phyloP scores from a whole-genome alignment of 2,888 invertebrate species.

The Cerceris rybyensis region DNA sequence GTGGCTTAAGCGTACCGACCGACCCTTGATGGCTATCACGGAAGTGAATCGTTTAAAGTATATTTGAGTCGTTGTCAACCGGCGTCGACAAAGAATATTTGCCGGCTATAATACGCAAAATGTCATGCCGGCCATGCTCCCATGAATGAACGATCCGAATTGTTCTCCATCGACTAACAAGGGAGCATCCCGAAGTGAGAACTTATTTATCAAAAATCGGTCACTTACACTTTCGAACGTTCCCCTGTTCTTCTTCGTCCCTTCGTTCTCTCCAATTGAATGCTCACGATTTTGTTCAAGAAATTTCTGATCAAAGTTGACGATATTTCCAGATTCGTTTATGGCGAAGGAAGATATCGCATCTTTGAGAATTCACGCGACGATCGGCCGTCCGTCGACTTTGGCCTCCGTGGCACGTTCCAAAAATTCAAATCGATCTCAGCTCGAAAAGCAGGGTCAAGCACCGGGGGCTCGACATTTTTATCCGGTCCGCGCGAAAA shows the following conservation, averaged over 20 bases:
- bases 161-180: no score
- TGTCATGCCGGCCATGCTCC: neutral
- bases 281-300: neutral
- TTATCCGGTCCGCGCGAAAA: neutral
- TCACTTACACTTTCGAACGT: no score
- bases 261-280: neutral
- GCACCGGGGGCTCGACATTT: neutral
- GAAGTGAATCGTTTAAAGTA: slow-evolving; percentile 70
- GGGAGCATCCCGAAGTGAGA: no score
- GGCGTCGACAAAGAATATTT: slow-evolving; percentile 41
- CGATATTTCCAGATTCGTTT: neutral
- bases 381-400: no score
- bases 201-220: no score
- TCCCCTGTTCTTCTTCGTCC: no score
- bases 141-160: neutral
- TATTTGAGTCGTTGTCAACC: slow-evolving; percentile 45
- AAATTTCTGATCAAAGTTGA: no score
- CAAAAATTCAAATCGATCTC: neutral
- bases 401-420: neutral
- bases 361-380: no score
- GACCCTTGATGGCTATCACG: slow-evolving; percentile 58
- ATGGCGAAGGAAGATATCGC: neutral
- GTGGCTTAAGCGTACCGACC: slow-evolving; percentile 21
- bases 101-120: neutral
- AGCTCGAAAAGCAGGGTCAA: neutral